Percentiles rank a stretch among this genome's conserved stretches.
Evolutionary conservation across 2,888 invertebrate species (phyloP).

Genomic region (Drosophila austrosaltans): DNA sequence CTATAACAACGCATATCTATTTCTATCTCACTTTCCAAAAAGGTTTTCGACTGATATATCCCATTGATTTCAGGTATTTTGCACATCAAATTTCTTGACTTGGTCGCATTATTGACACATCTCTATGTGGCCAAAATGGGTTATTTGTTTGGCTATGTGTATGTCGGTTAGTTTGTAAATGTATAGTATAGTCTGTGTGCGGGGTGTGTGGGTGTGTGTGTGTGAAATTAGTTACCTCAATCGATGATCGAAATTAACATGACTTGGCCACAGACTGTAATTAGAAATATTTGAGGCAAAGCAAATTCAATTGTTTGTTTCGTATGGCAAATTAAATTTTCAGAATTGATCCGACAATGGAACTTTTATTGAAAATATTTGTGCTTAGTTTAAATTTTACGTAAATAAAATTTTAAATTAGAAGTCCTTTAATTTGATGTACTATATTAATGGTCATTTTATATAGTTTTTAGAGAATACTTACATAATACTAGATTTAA

Average conservation of each 20-base stretch:
- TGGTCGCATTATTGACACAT: slow-evolving; percentile 21
- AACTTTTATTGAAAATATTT: too few relatives aligned
- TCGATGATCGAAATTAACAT: slow-evolving; percentile 7
- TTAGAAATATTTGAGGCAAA: not conserved
- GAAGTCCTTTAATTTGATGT: too few relatives aligned
- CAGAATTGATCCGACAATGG: not conserved
- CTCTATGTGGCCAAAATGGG: slow-evolving; percentile 12
- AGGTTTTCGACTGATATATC: slow-evolving; percentile 12
- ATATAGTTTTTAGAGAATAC: too few relatives aligned
- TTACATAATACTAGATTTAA: too few relatives aligned
- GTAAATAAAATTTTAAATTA: too few relatives aligned
- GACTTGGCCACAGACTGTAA: not conserved
- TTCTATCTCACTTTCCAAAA: not conserved
- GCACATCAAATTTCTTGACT: slow-evolving; percentile 9
- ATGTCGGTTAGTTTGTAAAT: not conserved
- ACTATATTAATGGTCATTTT: too few relatives aligned
- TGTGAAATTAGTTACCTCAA: not conserved
- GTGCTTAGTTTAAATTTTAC: too few relatives aligned
- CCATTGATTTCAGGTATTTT: slow-evolving; percentile 19
- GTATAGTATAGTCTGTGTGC: not conserved
- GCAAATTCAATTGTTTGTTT: not conserved
- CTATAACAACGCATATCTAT: not conserved
- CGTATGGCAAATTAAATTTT: not conserved
- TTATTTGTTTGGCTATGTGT: slow-evolving; percentile 4
- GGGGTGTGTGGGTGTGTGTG: not conserved